These are phyloP conservation scores for Amiota minor DNA, from an alignment of 2,888 invertebrate genomes.

Conservation along the genomic window DNA sequence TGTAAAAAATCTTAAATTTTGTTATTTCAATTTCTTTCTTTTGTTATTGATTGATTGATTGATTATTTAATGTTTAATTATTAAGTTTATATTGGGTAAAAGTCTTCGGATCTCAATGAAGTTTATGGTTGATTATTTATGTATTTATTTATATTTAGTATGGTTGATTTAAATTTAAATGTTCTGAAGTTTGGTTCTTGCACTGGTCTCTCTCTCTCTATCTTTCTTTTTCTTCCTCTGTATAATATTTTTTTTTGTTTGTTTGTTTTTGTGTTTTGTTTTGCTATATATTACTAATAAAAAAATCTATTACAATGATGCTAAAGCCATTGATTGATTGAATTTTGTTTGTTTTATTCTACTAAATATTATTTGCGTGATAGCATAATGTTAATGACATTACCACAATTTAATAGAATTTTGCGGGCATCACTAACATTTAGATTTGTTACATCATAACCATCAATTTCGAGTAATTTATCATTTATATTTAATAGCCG, in stretches of 20 bases:
- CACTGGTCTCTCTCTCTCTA: too few relatives aligned
- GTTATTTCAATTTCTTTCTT: neutral
- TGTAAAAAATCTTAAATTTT: neutral
- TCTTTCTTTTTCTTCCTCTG: too few relatives aligned
- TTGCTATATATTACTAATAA: too few relatives aligned
- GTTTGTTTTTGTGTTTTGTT: too few relatives aligned
- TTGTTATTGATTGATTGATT: neutral
- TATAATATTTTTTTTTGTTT: too few relatives aligned
- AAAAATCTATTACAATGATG: too few relatives aligned
- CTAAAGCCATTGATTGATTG: too few relatives aligned
- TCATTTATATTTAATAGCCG: constrained; percentile 63
- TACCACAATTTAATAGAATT: constrained; percentile 64
- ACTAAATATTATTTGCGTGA: constrained; percentile 59
- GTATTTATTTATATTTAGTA: too few relatives aligned
- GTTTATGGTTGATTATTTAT: neutral
- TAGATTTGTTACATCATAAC: constrained; percentile 70
- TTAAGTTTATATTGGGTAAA: constrained; percentile 14
- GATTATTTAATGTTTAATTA: neutral
- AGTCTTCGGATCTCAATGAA: constrained; percentile 16
- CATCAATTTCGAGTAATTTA: constrained; percentile 71
- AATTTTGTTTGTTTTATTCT: too few relatives aligned
- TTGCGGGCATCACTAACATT: constrained; percentile 65
- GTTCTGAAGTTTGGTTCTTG: too few relatives aligned
- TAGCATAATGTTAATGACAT: constrained; percentile 70
- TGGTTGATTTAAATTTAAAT: too few relatives aligned